Evolutionary conservation across 1,140 invertebrate genomes (phyloP).

Genomic region (Cydia pomonella): DNA sequence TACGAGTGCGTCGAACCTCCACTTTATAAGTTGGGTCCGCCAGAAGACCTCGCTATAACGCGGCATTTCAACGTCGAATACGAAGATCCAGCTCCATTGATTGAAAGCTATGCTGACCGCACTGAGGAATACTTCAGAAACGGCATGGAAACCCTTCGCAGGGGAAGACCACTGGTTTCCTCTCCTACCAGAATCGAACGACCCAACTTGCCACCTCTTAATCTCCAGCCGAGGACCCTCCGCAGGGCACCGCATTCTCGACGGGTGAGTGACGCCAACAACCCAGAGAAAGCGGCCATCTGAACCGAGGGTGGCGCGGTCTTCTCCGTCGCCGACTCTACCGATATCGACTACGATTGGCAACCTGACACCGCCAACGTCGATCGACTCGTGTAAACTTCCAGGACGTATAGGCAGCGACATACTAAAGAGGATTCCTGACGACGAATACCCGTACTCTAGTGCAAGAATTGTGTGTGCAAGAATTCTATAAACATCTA

Average conservation of each 20-base stretch:
- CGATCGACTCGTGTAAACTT: slow-evolving; percentile 69
- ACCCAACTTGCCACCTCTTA: slow-evolving; percentile 88
- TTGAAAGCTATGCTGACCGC: slow-evolving; percentile 84
- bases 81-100: slow-evolving; percentile 86
- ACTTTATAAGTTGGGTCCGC: slow-evolving; percentile 76
- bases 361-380: slow-evolving; percentile 59
- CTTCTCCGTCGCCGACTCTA: slow-evolving; percentile 76
- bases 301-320: slow-evolving; percentile 78
- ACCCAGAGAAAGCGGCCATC: slow-evolving; percentile 76
- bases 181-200: slow-evolving; percentile 90
- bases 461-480: slow-evolving; percentile 20
- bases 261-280: slow-evolving; percentile 83
- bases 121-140: slow-evolving; percentile 72
- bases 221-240: slow-evolving; percentile 83
- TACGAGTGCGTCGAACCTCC: slow-evolving; percentile 87
- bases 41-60: slow-evolving; percentile 77
- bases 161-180: slow-evolving; percentile 83
- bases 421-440: neutral
- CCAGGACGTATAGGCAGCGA: slow-evolving; percentile 16
- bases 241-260: slow-evolving; percentile 82
- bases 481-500: neutral
- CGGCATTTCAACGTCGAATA: slow-evolving; percentile 88
- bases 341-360: slow-evolving; percentile 73
- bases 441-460: neutral
- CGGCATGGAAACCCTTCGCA: slow-evolving; percentile 77